A percentile compares a stretch with the other conserved stretches of the same genome.
These are phyloP conservation scores for Biston stratarius DNA, from an alignment of 2,888 invertebrate species.

Conservation along the genomic window DNA sequence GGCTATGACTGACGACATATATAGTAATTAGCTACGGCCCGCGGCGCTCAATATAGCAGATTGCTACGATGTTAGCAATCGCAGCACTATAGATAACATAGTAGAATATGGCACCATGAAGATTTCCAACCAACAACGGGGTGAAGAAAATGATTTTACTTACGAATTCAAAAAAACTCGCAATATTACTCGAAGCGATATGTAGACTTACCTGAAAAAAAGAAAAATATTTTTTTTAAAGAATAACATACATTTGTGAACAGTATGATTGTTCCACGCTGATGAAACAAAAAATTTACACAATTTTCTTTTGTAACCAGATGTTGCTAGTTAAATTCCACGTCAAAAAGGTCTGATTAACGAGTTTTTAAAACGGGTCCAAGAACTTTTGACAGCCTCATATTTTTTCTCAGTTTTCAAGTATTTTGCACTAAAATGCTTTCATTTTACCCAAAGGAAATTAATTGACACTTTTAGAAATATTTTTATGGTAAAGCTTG, in stretches of 20 bases:
- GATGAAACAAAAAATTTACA: no score
- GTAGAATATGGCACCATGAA: neutral
- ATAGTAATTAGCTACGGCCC: neutral
- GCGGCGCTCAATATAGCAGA: neutral
- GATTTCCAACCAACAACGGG: neutral
- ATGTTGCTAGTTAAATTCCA: slow-evolving; percentile 8
- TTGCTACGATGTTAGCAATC: neutral
- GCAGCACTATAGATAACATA: no score
- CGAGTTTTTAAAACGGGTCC: slow-evolving; percentile 3
- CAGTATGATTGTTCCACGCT: no score
- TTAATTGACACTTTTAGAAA: slow-evolving; percentile 13
- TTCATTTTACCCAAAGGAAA: slow-evolving; percentile 6
- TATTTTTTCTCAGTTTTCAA: slow-evolving; percentile 3
- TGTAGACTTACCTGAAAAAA: slow-evolving; percentile 5
- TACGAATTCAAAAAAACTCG: neutral
- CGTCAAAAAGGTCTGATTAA: slow-evolving; percentile 14
- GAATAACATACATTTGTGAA: no score
- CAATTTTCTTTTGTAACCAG: neutral
- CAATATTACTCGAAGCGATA: neutral
- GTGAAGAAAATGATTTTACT: neutral
- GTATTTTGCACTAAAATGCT: slow-evolving; percentile 5
- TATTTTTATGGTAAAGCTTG: slow-evolving; percentile 1
- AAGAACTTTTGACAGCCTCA: neutral
- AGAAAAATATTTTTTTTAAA: neutral
- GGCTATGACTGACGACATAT: neutral